Base-by-base conservation (phyloP, 2,888 invertebrate species). In the Microctonus hyperodae region DNA sequence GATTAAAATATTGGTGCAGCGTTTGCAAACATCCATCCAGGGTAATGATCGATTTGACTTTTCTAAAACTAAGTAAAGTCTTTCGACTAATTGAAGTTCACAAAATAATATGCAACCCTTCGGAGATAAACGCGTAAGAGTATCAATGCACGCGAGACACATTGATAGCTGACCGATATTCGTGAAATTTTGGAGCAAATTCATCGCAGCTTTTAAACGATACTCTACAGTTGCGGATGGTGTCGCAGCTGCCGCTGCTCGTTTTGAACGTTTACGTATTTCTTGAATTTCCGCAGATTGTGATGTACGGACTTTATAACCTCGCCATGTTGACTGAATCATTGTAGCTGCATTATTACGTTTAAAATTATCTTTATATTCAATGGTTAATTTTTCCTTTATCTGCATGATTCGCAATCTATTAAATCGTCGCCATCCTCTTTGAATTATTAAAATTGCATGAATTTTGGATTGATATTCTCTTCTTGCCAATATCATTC, bases 321-420 rank as follows among this genome's bases (percentile, higher is more conserved):
- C 86, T 73, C 81, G 81, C 86, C 86, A 87, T n/a, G 55, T n/a
- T 22, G 85, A 88, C 86, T 92, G 92, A 75, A 92, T 91, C 76
- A 87, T 86, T 1, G 85, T 85, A 11, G 89, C 90, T 4, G 91
- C 90, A 84, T 85, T 65, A 58, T 73, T 69, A 13, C 16, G 37
- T 44, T 25, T 58, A 25, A 10, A 23, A 16, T 66, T 61, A 79
- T 82, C 64, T 83, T 31, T 50, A 9, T 64, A 77, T 56, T 86
- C 79, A 73, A 86, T 72, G 81, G 84, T 67, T 83, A 83, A 78
- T 85, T 57, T 37, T 66, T 40, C 60, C 64, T 61, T 53, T 58
- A 67, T 51, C 31, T 48, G 7, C 48, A 37, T 48, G 55, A 25
- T 9, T 66, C 75, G 76, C 77, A 75, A 78, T 13, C 60, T 64